Percentiles rank a stretch among this genome's conserved stretches.
phyloP scores from a whole-genome alignment of 2,113 vertebrate genomes.

The Burhinus bistriatus region DNA sequence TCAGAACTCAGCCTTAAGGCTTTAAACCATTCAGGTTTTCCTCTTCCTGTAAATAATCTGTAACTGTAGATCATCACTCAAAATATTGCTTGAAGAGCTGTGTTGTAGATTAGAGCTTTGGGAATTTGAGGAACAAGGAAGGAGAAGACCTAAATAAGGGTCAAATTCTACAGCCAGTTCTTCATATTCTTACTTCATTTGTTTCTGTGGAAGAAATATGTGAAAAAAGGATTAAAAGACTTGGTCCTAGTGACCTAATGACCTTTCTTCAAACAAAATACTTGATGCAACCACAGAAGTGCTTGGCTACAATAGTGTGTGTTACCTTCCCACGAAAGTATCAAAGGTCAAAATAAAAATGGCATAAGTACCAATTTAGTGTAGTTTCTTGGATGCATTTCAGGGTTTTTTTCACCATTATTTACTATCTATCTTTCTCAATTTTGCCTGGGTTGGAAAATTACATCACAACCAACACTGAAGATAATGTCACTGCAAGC shows the following conservation, averaged over 20 bases:
- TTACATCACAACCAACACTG: neutral
- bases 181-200: neutral
- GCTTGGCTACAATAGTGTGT: neutral
- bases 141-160: neutral
- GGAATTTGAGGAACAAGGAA: neutral
- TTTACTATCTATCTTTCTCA: neutral
- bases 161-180: neutral
- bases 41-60: neutral
- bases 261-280: neutral
- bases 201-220: neutral
- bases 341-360: neutral
- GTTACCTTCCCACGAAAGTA: neutral
- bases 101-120: neutral
- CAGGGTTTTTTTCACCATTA: neutral
- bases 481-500: neutral
- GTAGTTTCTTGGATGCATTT: neutral
- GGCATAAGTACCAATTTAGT: neutral
- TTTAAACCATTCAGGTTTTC: neutral
- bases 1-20: neutral
- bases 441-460: neutral
- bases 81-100: neutral
- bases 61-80: neutral
- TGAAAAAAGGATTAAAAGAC: neutral
- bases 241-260: neutral
- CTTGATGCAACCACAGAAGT: neutral